Evolutionary conservation across 2,888 invertebrate genomes (phyloP), one percentile per base, ranked within the genome.

Genomic region (Thereva unica): DNA sequence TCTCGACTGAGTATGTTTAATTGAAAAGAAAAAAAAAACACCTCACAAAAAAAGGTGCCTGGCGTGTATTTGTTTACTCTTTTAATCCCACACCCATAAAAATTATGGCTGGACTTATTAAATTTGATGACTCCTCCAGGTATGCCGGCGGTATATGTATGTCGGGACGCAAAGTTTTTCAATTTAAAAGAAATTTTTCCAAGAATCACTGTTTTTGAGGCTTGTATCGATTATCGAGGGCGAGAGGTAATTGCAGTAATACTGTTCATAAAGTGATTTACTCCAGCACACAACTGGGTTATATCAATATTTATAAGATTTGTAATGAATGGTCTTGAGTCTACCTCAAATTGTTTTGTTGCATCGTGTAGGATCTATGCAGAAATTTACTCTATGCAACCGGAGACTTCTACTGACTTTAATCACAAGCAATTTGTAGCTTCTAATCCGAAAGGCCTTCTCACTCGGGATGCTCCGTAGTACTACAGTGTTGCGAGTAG

Each of bases 61-160:
- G 53, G 40, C 53, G 53, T 53, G 53, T 38, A 53, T 53, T 37
- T 53, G 53, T 53, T 53, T 53, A 40, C 53, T 40, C 53, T 38
- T 40, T 53, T 53, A 53, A 53, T 53, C 53, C 40, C 53, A 23
- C 37, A 40, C 40, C 53, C 53, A 53, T 53, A 53, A 53, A 53
- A 53, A 40, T 53, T 53, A 53, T 53, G 53, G 53, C 53, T 23
- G 53, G 38, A 53, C 37, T 53, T 53, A 53, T 53, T 53, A 53
- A 53, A 53, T 53, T 53, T 53, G 53, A 53, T 53, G 53, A 37
- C 53, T 49, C 49, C 9, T n/a, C 23, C 53, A 23, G 23, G 23
- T 23, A 23, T 23, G 23, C 23, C 23, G 23, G 23, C 23, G 23
- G 23, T 23, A 23, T 53, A 50, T 23, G 50, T 50, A 35, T 23